Evolutionary conservation across 2,113 vertebrate species (phyloP), one percentile per base, ranked within the genome.

Genomic region (Girardinichthys multiradiatus): DNA sequence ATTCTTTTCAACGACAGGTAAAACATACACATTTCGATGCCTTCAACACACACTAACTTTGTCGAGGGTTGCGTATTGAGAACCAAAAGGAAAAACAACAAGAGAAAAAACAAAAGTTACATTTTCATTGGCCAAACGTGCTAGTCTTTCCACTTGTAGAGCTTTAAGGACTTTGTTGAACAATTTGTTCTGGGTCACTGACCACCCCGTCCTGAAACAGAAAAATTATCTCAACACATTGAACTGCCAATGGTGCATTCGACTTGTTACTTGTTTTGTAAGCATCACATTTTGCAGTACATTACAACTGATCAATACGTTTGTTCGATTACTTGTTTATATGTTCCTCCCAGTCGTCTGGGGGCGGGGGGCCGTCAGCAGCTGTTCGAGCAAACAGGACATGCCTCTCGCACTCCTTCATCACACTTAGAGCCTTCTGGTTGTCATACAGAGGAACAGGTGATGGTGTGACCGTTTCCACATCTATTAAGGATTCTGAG

Each of bases 111-210:
- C n/a, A 87, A 45, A 30, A n/a, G 10, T 96, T 91, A 98, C 98
- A 92, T 96, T 94, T 82, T 99, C 97, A 15, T 98, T 98, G 68
- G 98, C 96, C 87, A 99, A 84, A 28, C 98, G 95, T 42, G 97
- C 96, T 61, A 98, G 93, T 66, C 98, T 89, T 90, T 99, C 98
- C 0, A 95, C 96, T 73, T 99, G 97, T 76, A 99, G 91, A 0
- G 97, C 96, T 88, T 99, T 99, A 79, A 99, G 93, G 57, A 98
- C 96, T 92, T 99, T 99, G 85, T 99, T 99, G 78, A 99, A 99
- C 0, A 99, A 93, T 83, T 99, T 99, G 92, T 96, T 99, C 90
- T 99, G 98, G 13, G 95, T 92, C 86, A 96, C 72, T 0, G 95
- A 97, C 98, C 98, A 99, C n/a, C 97, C 98, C 10, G 94, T 92